A percentile compares a stretch with the other conserved stretches of the same genome.
Conservation (phyloP, 2,797 vertebrate species). For the Gastrophryne carolinensis region DNA sequence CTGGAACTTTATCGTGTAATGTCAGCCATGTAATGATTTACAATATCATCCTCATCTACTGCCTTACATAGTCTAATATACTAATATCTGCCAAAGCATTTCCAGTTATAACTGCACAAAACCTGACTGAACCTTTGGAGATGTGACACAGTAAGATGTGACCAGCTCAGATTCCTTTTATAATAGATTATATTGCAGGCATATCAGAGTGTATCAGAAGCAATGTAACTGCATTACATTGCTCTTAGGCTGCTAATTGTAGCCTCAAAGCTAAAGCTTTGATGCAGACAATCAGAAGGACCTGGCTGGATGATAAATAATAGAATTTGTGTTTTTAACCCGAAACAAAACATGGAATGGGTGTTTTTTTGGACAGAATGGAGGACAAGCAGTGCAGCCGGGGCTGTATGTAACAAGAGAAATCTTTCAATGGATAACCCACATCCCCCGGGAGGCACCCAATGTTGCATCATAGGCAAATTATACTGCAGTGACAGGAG, state of each 20-base stretch:
- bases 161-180: not conserved
- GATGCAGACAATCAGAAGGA: not conserved
- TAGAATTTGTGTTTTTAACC: slow-evolving; percentile 16
- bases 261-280: not conserved
- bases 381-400: slow-evolving; percentile 48
- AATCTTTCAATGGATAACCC: slow-evolving; percentile 4
- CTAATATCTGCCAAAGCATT: not conserved
- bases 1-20: slow-evolving; percentile 17
- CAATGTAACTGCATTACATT: not conserved
- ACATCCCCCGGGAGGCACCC: slow-evolving; percentile 40
- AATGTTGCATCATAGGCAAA: slow-evolving; percentile 41
- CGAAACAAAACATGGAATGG: slow-evolving; percentile 54
- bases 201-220: not conserved
- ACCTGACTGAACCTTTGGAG: not conserved
- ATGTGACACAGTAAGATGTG: not conserved
- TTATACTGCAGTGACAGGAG: slow-evolving; percentile 18
- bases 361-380: slow-evolving; percentile 52
- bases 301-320: not conserved
- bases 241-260: not conserved
- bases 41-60: not conserved
- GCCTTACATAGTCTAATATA: not conserved
- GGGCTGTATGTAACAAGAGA: slow-evolving; percentile 41
- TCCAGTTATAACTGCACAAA: not conserved
- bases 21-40: slow-evolving; percentile 13
- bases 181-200: not conserved